Evolutionary conservation across 92 coral and sea anemone genomes (phyloP).

Genomic region (Montipora capitata): DNA sequence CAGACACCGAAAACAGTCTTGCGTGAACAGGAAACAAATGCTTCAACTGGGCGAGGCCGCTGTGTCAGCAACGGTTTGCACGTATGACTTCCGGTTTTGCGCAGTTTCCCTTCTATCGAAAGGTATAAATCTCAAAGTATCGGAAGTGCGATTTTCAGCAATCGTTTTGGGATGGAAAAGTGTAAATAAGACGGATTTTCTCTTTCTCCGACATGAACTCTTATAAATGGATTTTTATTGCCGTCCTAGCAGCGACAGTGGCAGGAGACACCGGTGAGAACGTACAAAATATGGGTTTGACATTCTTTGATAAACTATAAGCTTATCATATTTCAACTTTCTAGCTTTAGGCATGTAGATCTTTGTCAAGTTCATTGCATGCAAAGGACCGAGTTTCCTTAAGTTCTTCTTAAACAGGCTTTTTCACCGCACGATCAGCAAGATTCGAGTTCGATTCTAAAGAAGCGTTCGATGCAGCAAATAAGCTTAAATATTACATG

Average conservation of each 20-base stretch:
- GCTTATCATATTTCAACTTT: no score
- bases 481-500: no score
- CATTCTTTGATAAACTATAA: neutral
- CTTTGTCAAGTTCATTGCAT: no score
- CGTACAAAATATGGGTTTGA: neutral
- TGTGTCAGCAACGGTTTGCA: neutral
- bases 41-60: slow-evolving; percentile 19
- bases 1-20: neutral
- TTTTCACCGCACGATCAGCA: no score
- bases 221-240: neutral
- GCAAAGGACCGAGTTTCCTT: no score
- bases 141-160: slow-evolving; percentile 30
- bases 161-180: neutral
- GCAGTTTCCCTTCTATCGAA: neutral
- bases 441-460: no score
- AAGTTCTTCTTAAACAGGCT: no score
- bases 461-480: no score
- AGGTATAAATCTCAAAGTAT: neutral
- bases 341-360: no score
- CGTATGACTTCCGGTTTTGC: slow-evolving; percentile 26
- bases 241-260: neutral
- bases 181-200: neutral
- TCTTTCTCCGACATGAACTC: neutral
- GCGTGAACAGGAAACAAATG: neutral
- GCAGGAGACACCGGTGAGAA: slow-evolving; percentile 10